Evolutionary conservation across 2,888 invertebrate genomes (phyloP).

Genomic region (Tachina grossa): DNA sequence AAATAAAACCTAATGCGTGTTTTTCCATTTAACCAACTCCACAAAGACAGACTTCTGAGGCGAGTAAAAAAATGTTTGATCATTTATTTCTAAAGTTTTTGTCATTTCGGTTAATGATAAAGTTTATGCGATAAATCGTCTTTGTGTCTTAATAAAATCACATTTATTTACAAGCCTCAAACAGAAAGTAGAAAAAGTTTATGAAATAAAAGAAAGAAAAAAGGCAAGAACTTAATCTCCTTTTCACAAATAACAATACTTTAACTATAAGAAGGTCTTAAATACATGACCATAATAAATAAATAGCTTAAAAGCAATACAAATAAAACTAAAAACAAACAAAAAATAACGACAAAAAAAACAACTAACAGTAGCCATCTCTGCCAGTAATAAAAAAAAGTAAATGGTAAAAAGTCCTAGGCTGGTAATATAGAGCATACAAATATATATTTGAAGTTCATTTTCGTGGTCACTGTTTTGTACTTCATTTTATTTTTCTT

Average conservation of each 20-base stretch:
- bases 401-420: neutral
- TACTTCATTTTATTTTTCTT: constrained; percentile 2
- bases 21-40: neutral
- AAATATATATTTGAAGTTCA: constrained; percentile 32
- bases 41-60: neutral
- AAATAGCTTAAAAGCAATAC: constrained; percentile 60
- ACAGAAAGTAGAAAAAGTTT: neutral
- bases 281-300: constrained; percentile 65
- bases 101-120: constrained; percentile 60
- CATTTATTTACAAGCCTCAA: constrained; percentile 53
- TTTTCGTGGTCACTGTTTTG: constrained; percentile 50
- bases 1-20: neutral
- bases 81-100: constrained; percentile 48
- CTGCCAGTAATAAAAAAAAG: neutral
- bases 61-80: constrained; percentile 1
- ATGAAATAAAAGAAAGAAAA: neutral
- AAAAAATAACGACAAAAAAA: constrained; percentile 1
- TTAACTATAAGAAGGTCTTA: constrained; percentile 53
- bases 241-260: constrained; percentile 45
- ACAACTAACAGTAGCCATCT: constrained; percentile 51
- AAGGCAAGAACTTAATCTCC: constrained; percentile 9
- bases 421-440: constrained; percentile 24
- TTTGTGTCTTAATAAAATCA: constrained; percentile 67
- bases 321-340: constrained; percentile 15
- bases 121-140: constrained; percentile 62